These are phyloP conservation scores for Dasypus novemcinctus DNA, from an alignment of 2,113 vertebrate genomes.

Conservation along the genomic window DNA sequence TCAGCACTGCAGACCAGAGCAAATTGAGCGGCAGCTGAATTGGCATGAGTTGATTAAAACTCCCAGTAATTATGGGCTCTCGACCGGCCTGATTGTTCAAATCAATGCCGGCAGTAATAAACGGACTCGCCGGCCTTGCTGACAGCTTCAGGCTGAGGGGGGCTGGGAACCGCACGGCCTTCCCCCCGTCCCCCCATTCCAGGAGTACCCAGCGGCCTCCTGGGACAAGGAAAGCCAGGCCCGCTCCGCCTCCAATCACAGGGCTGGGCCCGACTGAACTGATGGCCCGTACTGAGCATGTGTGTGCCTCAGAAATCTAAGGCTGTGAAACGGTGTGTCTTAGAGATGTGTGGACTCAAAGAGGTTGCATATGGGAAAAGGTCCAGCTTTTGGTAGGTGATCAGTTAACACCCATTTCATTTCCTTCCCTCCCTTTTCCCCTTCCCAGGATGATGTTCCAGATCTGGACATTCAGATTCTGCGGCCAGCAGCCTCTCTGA, in stretches of 20 bases:
- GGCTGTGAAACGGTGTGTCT: not conserved
- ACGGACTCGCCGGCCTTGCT: not conserved
- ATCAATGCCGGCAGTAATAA: slow-evolving; percentile 79
- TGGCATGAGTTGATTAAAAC: slow-evolving; percentile 84
- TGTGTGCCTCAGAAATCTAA: not conserved
- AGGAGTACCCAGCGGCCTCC: not conserved
- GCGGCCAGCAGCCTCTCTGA: not conserved
- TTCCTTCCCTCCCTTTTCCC: not conserved
- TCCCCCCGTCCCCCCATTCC: not conserved
- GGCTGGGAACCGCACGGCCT: not conserved
- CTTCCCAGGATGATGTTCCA: not conserved
- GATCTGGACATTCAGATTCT: not conserved
- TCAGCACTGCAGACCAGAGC: slow-evolving; percentile 72
- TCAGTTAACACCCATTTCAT: not conserved
- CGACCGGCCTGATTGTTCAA: slow-evolving; percentile 70
- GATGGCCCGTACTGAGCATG: not conserved
- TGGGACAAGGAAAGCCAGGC: not conserved
- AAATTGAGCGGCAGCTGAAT: slow-evolving; percentile 80
- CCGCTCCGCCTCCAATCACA: not conserved
- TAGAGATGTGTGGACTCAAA: not conserved
- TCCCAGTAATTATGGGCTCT: slow-evolving; percentile 81
- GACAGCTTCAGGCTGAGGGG: not conserved
- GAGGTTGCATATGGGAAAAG: not conserved
- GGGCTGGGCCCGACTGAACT: not conserved
- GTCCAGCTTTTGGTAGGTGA: not conserved